Conservation (phyloP, 2,113 vertebrate genomes). For the Hemichromis elongatus region DNA sequence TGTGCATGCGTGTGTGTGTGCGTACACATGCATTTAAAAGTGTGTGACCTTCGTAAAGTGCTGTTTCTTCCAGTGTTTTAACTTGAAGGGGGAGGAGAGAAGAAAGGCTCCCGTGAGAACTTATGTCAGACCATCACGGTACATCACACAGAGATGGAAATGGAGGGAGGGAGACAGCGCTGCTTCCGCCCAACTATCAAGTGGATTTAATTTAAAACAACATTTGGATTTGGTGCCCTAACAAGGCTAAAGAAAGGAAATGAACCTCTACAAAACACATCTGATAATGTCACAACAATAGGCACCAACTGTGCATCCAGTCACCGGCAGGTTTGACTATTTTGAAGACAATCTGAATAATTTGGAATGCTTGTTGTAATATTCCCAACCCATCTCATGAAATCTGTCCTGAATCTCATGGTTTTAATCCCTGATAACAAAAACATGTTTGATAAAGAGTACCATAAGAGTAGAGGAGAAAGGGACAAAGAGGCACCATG, state of each 20-base stretch:
- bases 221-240: background rate
- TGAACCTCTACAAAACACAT: background rate
- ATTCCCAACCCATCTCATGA: background rate
- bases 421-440: background rate
- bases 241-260: background rate
- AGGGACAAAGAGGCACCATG: background rate
- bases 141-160: background rate
- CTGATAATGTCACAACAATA: background rate
- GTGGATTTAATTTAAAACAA: background rate
- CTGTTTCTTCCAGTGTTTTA: constrained; percentile 11
- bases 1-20: background rate
- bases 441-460: background rate
- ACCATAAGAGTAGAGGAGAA: background rate
- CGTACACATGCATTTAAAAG: background rate
- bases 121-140: background rate
- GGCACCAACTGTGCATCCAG: background rate
- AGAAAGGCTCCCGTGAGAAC: constrained; percentile 15
- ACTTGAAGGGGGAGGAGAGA: background rate
- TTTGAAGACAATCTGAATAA: background rate
- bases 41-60: constrained; percentile 29
- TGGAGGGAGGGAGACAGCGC: background rate
- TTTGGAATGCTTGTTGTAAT: background rate
- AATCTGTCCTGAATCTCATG: background rate
- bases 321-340: background rate
- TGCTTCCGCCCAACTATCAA: background rate